Evolutionary conservation across 2,797 vertebrate species (phyloP), one percentile per base, ranked within the genome.

Genomic region (Vespertilio murinus): DNA sequence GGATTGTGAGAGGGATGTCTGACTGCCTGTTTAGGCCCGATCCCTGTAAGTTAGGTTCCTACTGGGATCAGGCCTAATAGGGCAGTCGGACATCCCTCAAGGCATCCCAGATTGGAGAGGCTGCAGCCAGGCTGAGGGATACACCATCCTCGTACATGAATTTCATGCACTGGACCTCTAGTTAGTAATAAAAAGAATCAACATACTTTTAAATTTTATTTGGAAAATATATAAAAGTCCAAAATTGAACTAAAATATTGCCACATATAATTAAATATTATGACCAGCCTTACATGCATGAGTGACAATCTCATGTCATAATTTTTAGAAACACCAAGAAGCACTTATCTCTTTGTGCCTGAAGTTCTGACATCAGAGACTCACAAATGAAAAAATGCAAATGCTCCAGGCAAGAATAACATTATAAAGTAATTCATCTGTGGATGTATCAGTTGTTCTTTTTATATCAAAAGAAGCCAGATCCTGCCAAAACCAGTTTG

Each of bases 331-430:
- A 40, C 33, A 69, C 8, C 16, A 77, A 52, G 40, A 92, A 69
- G 25, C 1, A 25, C n/a, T 61, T 61, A 1, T 78, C 16, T 74
- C 25, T 28, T 59, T 93, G 18, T 90, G 25, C 14, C 33, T 83
- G 8, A 71, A 64, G 73, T 69, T 86, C 6, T 70, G 10, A 90
- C 33, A 40, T 78, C n/a, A 61, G 70, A 81, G 3, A 93, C 65
- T 79, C 40, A 83, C 30, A 74, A 7, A 84, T 85, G 78, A 52
- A 95, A 85, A 88, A 93, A 40, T 49, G 7, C 28, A 88, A 35
- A 78, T 88, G 18, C 2, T 78, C 16, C 8, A 79, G 11, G 23
- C 18, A 73, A 69, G 35, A 4, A 8, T n/a, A 82, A 12, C 33
- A 47, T 81, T 82, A 45, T 73, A 35, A 93, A 77, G 78, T 65